phyloP scores from a whole-genome alignment of 1,140 invertebrate genomes.

The Pseudomyrmex sp. region DNA sequence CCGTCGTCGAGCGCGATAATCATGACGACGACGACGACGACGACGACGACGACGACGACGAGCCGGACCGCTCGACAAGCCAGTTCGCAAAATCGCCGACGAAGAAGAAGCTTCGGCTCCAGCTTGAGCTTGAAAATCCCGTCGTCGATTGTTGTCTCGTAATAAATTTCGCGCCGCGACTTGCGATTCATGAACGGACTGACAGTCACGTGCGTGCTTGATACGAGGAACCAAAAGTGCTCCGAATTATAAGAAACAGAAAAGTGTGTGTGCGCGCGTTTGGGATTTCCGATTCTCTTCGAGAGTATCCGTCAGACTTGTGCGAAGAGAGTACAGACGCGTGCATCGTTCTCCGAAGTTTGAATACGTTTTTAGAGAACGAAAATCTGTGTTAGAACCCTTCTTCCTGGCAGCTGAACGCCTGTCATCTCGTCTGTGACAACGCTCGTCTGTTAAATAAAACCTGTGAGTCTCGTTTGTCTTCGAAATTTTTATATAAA shows the following conservation, averaged over 20 bases:
- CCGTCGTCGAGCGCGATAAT: not conserved
- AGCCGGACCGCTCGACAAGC: constrained; percentile 61
- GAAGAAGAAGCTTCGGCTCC: constrained; percentile 39
- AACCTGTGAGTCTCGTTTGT: constrained; percentile 61
- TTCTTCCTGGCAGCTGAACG: constrained; percentile 29
- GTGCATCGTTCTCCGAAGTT: no score
- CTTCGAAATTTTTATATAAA: constrained; percentile 35
- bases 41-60: constrained; percentile 48
- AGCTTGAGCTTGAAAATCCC: constrained; percentile 33
- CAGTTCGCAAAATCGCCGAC: constrained; percentile 63
- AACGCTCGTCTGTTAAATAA: constrained; percentile 34
- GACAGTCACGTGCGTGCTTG: constrained; percentile 6
- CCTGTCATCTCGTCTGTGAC: constrained; percentile 39
- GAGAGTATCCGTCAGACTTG: constrained; percentile 4
- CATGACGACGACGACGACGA: constrained; percentile 54
- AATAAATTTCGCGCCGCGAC: constrained; percentile 27
- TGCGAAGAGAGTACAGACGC: not conserved
- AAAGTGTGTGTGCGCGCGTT: constrained; percentile 45
- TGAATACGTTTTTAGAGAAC: no score
- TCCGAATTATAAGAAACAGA: constrained; percentile 15
- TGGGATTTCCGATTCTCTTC: constrained; percentile 10
- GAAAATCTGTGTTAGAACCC: not conserved
- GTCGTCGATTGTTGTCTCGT: constrained; percentile 22
- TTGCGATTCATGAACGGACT: constrained; percentile 8
- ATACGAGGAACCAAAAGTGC: constrained; percentile 31